phyloP scores from a whole-genome alignment of 2,797 vertebrate genomes.

The Toxotes lorentzi region DNA sequence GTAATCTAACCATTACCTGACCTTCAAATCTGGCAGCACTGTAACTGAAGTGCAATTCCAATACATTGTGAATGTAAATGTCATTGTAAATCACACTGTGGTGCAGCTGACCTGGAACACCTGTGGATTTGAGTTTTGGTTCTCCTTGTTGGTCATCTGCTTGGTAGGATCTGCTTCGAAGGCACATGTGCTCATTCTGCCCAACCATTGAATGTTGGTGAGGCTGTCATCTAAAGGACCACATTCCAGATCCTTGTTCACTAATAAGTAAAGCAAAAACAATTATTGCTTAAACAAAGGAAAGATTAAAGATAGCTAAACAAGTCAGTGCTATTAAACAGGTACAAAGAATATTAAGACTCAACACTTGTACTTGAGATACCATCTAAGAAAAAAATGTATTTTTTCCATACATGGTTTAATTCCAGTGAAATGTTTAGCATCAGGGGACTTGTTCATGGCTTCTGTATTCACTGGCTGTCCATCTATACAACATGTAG shows the following conservation, averaged over 20 bases:
- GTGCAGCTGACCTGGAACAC: slow-evolving; percentile 65
- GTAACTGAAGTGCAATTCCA: background rate
- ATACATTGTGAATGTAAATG: background rate
- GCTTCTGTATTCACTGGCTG: slow-evolving; percentile 31
- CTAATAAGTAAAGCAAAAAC: slow-evolving; percentile 41
- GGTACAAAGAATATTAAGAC: background rate
- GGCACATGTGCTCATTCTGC: slow-evolving; percentile 86
- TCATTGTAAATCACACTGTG: background rate
- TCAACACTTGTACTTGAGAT: background rate
- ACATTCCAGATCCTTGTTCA: slow-evolving; percentile 75
- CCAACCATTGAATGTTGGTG: slow-evolving; percentile 94
- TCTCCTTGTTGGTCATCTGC: slow-evolving; percentile 85
- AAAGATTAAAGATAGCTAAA: background rate
- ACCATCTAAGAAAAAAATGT: background rate
- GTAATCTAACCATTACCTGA: fast-evolving
- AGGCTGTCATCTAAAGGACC: slow-evolving; percentile 89
- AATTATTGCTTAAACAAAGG: background rate
- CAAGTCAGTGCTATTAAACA: background rate
- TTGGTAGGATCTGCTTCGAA: slow-evolving; percentile 78
- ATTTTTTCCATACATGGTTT: slow-evolving; percentile 67
- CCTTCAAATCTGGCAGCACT: background rate
- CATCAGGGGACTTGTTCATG: slow-evolving; percentile 12
- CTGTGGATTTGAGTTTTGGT: slow-evolving; percentile 54
- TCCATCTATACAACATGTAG: slow-evolving; percentile 22
- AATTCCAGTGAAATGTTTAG: slow-evolving; percentile 55